Evolutionary conservation across 2,113 vertebrate genomes (phyloP), one percentile per base, ranked within the genome.

Genomic region (Caracal caracal): DNA sequence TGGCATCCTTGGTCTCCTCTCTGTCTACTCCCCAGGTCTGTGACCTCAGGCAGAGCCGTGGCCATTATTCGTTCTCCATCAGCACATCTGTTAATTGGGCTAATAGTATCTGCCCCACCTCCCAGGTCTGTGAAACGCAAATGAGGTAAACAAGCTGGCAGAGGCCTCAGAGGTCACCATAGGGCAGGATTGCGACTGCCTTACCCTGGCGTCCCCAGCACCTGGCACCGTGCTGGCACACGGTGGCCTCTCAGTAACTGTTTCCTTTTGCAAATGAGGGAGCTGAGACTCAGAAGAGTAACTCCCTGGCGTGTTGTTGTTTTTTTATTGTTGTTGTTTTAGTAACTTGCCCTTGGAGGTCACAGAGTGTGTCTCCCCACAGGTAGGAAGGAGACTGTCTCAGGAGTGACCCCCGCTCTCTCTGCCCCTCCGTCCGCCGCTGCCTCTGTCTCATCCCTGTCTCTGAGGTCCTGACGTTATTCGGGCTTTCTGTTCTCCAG

Each of bases 131-230:
- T 1, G 8, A 4, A 20, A 8, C 40, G 12, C 15, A 43, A 17
- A 10, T 0, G 30, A 56, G 53, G 28, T 4, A 40, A 37, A n/a
- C 37, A 3, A 15, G 43, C 63, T 56, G 49, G 17, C 22, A 63
- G 80, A 59, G n/a, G 22, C 70, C 75, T 70, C 7, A 51, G 30
- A 49, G 22, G 40, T n/a, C 20, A 17, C 13, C 11, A 0, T 1
- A 10, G 49, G 35, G 37, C 33, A 59, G 78, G 88, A 30, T 71
- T 0, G 0, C 0, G 16, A 37, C 22, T 6, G 17, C 12, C 22
- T 30, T 5, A 2, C 19, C 3, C 0, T 10, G 2, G 3, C 15
- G 3, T 81, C 35, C 35, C 33, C 6, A 12, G 84, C 79, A 12
- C 86, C 49, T 59, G 16, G 73, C 30, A 15, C 59, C 10, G 0